Base-by-base conservation (phyloP, 2,797 vertebrate species). In the Oceanodroma leucorhoa region DNA sequence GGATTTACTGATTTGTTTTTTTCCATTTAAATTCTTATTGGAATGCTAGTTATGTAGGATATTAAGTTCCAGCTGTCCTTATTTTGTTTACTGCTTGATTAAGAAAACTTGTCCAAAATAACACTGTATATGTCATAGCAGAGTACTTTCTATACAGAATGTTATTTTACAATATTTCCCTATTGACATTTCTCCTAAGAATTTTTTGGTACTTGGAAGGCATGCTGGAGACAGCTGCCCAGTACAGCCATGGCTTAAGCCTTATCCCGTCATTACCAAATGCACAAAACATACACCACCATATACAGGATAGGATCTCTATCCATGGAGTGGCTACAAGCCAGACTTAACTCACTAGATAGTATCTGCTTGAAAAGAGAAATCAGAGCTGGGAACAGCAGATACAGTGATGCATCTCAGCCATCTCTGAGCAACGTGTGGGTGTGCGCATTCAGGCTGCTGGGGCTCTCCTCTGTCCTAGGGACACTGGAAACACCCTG, bases 361-460 rank as follows among this genome's bases (percentile, higher is more conserved):
- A 29, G 67, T 26, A n/a, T 34, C 40, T 50, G 66, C 77, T 71
- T 0, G 0, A 54, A 40, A 36, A 67, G 26, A 66, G 41, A 9
- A 5, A 13, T 13, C 19, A 1, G 5, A 65, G n/a, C 48, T 87
- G 36, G 20, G 51, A 57, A 53, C n/a, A 81, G 73, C 43, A 61
- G 53, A 1, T 11, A 23, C 0, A 5, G 23, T 14, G 26, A 20
- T 43, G 43, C 21, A 29, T n/a, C 34, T 69, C 15, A 29, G 24
- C 53, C 32, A 11, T 12, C 41, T 41, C 62, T 43, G 34, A 57
- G 32, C 46, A 23, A 3, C 0, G 32, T 26, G 30, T 1, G 12
- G 60, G 30, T 8, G 19, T 36, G 18, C 0, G 0, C 2, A 2
- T 41, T 55, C 43, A 22, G 20, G 22, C 26, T 62, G 53, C 9